Conservation (phyloP, 2,113 vertebrate genomes). For the Ariopsis seemanni region DNA sequence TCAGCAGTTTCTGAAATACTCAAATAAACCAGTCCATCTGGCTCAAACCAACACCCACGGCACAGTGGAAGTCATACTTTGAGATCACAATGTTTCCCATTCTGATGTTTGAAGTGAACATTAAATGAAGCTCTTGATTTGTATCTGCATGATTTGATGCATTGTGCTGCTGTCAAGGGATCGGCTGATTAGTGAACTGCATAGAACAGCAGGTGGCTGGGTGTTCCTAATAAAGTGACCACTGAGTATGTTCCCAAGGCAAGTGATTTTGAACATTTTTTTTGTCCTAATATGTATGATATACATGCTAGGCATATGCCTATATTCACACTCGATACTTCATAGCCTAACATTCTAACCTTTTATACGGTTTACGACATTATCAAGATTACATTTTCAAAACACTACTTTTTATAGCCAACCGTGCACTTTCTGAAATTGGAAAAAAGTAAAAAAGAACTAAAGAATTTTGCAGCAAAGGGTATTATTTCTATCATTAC, state of each 20-base stretch:
- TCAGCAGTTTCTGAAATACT: no score
- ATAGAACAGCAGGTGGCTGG: no score
- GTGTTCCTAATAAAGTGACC: no score
- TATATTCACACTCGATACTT: not conserved
- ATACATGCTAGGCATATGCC: not conserved
- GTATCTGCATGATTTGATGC: no score
- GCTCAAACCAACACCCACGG: no score
- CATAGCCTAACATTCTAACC: not conserved
- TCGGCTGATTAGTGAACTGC: no score
- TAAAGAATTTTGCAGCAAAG: not conserved
- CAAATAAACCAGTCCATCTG: no score
- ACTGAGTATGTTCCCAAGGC: not conserved
- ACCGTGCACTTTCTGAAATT: not conserved
- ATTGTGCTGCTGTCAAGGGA: no score
- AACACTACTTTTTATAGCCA: not conserved
- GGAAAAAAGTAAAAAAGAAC: not conserved
- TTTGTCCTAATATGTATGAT: not conserved
- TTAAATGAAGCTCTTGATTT: no score
- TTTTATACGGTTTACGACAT: not conserved
- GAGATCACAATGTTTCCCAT: no score
- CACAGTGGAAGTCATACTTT: no score
- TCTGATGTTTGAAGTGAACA: no score
- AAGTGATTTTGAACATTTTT: not conserved
- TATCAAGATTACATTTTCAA: conserved; percentile 15
- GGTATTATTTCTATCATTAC: not conserved